These are phyloP conservation scores for Hyphantria cunea DNA, from an alignment of 1,140 invertebrate species.

Conservation along the genomic window DNA sequence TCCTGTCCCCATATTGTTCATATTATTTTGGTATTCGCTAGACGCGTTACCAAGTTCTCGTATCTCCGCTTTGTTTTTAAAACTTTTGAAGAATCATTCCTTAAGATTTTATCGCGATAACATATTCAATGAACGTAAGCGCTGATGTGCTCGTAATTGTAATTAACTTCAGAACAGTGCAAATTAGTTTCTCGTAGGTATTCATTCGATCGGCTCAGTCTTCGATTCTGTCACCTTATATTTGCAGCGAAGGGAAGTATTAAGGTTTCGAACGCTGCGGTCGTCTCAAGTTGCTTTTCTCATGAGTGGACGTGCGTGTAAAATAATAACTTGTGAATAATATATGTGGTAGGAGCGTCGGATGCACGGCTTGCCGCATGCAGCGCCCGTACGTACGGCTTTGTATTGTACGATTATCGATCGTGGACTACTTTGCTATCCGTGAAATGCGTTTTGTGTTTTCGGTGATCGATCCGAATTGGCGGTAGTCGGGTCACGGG, in stretches of 20 bases:
- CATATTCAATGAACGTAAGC: constrained; percentile 18
- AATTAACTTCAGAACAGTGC: constrained; percentile 42
- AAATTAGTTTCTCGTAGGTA: constrained; percentile 60
- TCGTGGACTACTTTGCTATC: constrained; percentile 59
- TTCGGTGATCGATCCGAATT: constrained; percentile 66
- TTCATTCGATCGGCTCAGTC: constrained; percentile 62
- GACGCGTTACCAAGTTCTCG: constrained; percentile 61
- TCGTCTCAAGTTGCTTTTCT: constrained; percentile 80
- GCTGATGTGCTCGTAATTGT: constrained; percentile 24
- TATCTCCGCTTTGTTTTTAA: constrained; percentile 33
- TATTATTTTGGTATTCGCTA: constrained; percentile 73
- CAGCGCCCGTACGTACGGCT: constrained; percentile 50
- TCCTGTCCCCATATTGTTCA: constrained; percentile 79
- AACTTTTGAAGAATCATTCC: constrained; percentile 4
- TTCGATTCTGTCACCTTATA: constrained; percentile 76
- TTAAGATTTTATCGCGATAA: constrained; percentile 7
- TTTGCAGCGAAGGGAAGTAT: constrained; percentile 79
- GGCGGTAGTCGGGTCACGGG: constrained; percentile 61
- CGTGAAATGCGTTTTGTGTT: constrained; percentile 62
- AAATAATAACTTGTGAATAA: constrained; percentile 80
- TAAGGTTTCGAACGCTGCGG: constrained; percentile 80
- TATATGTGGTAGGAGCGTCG: constrained; percentile 66
- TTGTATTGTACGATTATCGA: constrained; percentile 69
- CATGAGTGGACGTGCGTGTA: constrained; percentile 79
- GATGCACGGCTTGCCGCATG: constrained; percentile 54